phyloP scores from a whole-genome alignment of 1,140 invertebrate genomes.

The Zaprionus vittiger region DNA sequence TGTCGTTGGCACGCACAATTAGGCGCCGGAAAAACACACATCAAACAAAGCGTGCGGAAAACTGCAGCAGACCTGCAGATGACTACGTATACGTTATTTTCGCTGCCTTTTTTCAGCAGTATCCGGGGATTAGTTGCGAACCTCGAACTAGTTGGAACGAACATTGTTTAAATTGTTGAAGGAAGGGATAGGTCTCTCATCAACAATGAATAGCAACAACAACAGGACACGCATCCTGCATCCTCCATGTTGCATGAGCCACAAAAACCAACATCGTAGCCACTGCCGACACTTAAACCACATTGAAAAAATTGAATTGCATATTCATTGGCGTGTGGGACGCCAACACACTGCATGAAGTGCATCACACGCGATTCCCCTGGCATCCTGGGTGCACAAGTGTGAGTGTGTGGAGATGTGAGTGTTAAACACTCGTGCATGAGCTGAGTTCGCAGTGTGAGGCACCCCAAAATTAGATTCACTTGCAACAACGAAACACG shows the following conservation, averaged over 20 bases:
- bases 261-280: conserved; percentile 9
- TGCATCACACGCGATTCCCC: conserved; percentile 27
- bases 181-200: background rate
- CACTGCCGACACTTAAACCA: background rate
- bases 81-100: conserved; percentile 36
- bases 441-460: background rate
- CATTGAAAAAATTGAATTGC: conserved; percentile 33
- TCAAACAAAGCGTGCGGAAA: conserved; percentile 35
- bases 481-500: conserved; percentile 40
- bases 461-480: conserved; percentile 38
- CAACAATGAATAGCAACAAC: conserved; percentile 2
- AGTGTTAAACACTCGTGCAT: conserved; percentile 4
- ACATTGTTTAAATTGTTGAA: background rate
- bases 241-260: background rate
- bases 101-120: background rate
- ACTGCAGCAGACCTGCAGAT: background rate
- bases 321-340: conserved; percentile 25
- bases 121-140: background rate
- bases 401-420: background rate
- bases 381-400: background rate
- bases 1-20: conserved; percentile 42
- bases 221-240: background rate
- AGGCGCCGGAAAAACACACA: conserved; percentile 29
- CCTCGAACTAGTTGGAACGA: background rate
- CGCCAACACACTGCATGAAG: conserved; percentile 22